Percentiles rank a stretch among this genome's conserved stretches.
phyloP scores from a whole-genome alignment of 2,888 invertebrate species.

The Scrobipalpa atriplicella region DNA sequence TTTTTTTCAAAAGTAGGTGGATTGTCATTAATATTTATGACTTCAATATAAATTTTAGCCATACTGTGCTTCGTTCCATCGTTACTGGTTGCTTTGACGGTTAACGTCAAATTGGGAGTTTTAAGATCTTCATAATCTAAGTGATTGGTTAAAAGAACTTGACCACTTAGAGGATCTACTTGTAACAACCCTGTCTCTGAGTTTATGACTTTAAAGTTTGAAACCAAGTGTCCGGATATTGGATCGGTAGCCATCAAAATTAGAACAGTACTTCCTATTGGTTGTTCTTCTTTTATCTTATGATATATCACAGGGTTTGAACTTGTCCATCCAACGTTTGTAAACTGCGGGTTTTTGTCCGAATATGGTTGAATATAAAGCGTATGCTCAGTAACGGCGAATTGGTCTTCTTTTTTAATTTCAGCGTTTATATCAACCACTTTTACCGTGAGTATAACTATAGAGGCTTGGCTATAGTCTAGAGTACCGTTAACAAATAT shows the following conservation, averaged over 20 bases:
- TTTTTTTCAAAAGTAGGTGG: constrained; percentile 86
- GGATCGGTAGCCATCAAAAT: constrained; percentile 88
- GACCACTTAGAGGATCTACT: constrained; percentile 87
- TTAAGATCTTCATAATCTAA: constrained; percentile 90
- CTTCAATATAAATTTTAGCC: constrained; percentile 86
- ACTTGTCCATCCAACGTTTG: constrained; percentile 87
- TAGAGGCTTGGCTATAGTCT: constrained; percentile 88
- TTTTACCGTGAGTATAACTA: constrained; percentile 87
- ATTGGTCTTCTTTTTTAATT: constrained; percentile 84
- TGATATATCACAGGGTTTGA: constrained; percentile 86
- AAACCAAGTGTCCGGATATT: constrained; percentile 83
- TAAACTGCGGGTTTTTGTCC: constrained; percentile 89
- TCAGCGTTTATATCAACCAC: constrained; percentile 88
- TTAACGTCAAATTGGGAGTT: constrained; percentile 81
- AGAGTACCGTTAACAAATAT: constrained; percentile 86
- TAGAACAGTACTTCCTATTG: constrained; percentile 87
- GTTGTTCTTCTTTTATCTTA: constrained; percentile 89
- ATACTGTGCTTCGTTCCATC: constrained; percentile 83
- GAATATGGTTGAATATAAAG: constrained; percentile 90
- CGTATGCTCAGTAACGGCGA: constrained; percentile 86
- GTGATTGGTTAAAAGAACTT: constrained; percentile 87
- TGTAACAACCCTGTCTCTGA: constrained; percentile 80
- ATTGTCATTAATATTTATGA: constrained; percentile 91
- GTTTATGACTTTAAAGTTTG: constrained; percentile 82
- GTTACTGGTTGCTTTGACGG: constrained; percentile 81